phyloP scores from a whole-genome alignment of 2,888 invertebrate genomes.

The Oeneis ivallda region DNA sequence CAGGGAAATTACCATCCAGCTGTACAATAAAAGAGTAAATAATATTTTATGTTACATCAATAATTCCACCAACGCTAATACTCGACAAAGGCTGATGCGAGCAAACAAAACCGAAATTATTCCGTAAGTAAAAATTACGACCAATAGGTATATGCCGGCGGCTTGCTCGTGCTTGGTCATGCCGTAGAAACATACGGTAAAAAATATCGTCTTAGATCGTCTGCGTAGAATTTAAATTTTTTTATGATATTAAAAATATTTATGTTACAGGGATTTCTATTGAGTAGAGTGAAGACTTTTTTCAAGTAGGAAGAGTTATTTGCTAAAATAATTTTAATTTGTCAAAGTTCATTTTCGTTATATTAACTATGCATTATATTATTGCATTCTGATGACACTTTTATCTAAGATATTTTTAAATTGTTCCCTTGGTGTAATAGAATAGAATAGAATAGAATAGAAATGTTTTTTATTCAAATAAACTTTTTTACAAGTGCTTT shows the following conservation, averaged over 20 bases:
- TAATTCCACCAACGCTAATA: conserved; percentile 66
- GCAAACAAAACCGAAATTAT: conserved; percentile 78
- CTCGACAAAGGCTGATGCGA: conserved; percentile 67
- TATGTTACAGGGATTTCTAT: too few relatives aligned
- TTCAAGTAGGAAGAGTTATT: too few relatives aligned
- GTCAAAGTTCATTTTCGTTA: too few relatives aligned
- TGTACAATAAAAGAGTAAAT: conserved; percentile 47
- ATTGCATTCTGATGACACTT: too few relatives aligned
- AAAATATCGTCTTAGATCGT: not conserved
- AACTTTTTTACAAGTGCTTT: too few relatives aligned
- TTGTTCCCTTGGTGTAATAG: too few relatives aligned
- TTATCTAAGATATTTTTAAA: too few relatives aligned
- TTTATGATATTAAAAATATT: not conserved
- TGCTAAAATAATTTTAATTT: too few relatives aligned
- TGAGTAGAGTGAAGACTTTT: too few relatives aligned
- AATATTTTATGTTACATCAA: conserved; percentile 67
- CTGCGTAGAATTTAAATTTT: not conserved
- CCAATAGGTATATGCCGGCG: conserved; percentile 53
- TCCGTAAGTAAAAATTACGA: conserved; percentile 68
- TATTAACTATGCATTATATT: too few relatives aligned
- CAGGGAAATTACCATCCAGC: conserved; percentile 38
- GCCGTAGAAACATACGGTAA: conserved; percentile 36
- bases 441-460: too few relatives aligned
- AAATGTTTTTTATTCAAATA: too few relatives aligned
- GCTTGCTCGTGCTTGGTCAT: conserved; percentile 46